Evolutionary conservation across 2,888 invertebrate genomes (phyloP).

Genomic region (Resseliella maxima): DNA sequence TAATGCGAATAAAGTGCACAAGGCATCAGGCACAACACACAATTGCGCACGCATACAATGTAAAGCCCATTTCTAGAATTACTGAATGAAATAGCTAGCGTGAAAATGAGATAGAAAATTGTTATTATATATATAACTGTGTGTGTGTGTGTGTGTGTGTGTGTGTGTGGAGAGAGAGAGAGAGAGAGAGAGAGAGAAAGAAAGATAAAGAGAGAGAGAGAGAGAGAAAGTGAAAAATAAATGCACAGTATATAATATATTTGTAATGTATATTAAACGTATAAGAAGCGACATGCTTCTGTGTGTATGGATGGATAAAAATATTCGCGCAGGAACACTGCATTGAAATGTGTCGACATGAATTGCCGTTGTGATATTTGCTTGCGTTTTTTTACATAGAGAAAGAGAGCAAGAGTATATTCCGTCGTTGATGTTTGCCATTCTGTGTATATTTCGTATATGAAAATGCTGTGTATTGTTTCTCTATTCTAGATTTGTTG

Average conservation of each 20-base stretch:
- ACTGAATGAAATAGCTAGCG: neutral
- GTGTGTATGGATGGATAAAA: constrained; percentile 10
- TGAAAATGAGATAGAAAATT: no score
- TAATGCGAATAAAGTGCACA: constrained; percentile 49
- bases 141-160: no score
- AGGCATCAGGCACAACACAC: neutral
- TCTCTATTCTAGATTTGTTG: neutral
- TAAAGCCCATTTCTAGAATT: neutral
- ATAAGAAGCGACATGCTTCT: neutral
- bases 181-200: no score
- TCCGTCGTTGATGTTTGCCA: constrained; percentile 37
- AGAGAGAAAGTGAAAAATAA: neutral
- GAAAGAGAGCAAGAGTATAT: no score
- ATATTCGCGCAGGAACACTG: constrained; percentile 54
- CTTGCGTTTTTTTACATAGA: constrained; percentile 24
- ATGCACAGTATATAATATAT: neutral
- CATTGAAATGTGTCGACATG: constrained; percentile 54
- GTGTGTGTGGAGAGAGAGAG: no score
- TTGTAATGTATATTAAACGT: neutral
- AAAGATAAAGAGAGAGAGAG: no score
- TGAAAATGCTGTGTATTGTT: neutral
- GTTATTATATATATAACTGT: no score
- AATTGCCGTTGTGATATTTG: constrained; percentile 37
- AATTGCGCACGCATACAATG: no score
- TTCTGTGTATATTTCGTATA: neutral